phyloP scores from a whole-genome alignment of 53 echinoderm and acorn worm genomes.

The Holothuria scabra region DNA sequence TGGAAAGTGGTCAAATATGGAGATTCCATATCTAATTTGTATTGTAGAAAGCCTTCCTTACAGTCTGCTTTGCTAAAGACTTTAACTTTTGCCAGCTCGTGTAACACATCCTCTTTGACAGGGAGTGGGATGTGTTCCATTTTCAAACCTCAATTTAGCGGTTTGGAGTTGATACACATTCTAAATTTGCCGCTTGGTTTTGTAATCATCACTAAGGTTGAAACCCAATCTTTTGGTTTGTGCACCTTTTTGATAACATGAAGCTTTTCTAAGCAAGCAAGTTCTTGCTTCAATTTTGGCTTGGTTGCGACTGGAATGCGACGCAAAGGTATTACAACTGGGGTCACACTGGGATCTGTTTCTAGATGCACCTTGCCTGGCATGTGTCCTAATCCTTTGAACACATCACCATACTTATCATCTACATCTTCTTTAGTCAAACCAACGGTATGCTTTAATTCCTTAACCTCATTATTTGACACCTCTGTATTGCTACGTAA shows the following conservation, averaged over 20 bases:
- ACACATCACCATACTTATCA: background rate
- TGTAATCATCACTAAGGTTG: constrained; percentile 43
- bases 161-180: constrained; percentile 53
- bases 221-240: constrained; percentile 59
- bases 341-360: background rate
- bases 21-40: constrained; percentile 56
- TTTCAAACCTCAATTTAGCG: constrained; percentile 49
- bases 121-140: constrained; percentile 52
- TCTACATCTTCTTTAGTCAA: background rate
- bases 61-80: constrained; percentile 60
- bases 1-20: constrained; percentile 59
- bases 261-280: background rate
- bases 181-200: constrained; percentile 56
- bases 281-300: background rate
- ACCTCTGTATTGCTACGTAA: background rate
- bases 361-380: background rate
- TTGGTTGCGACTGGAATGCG: background rate
- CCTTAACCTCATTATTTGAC: background rate
- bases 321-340: background rate
- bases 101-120: constrained; percentile 34
- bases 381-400: background rate
- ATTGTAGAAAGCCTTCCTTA: constrained; percentile 53
- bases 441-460: background rate
- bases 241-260: background rate
- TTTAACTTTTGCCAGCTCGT: constrained; percentile 42